A percentile compares a stretch with the other conserved stretches of the same genome.
These are phyloP conservation scores for Nannospalax galili DNA, from an alignment of 2,113 vertebrate species.

Conservation along the genomic window DNA sequence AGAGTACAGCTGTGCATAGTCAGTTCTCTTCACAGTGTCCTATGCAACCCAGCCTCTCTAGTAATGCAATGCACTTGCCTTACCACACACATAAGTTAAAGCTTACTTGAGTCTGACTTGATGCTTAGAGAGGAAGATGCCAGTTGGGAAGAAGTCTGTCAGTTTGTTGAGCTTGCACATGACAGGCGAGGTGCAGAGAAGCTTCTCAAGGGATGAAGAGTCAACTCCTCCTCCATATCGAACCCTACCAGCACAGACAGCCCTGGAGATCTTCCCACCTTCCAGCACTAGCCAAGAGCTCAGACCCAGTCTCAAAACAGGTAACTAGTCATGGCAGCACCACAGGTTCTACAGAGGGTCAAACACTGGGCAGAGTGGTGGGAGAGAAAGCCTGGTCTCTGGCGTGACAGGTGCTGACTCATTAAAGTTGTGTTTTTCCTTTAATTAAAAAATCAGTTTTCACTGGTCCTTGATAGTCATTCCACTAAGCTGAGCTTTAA, in stretches of 20 bases:
- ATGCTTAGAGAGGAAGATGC: constrained; percentile 98
- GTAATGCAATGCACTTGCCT: constrained; percentile 81
- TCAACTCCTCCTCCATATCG: constrained; percentile 93
- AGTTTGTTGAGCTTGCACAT: constrained; percentile 92
- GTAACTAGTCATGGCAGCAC: constrained; percentile 86
- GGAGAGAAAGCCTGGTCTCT: constrained; percentile 72
- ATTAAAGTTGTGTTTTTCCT: constrained; percentile 66
- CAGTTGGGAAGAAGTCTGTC: constrained; percentile 94
- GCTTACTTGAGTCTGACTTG: constrained; percentile 95
- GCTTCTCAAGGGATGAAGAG: constrained; percentile 94
- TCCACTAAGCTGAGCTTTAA: constrained; percentile 71
- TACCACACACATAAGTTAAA: constrained; percentile 78
- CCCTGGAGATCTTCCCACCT: constrained; percentile 88
- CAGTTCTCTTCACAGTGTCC: constrained; percentile 60
- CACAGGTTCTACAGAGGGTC: constrained; percentile 74
- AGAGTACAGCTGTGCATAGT: constrained; percentile 20
- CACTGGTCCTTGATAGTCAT: constrained; percentile 72
- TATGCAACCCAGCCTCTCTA: constrained; percentile 63
- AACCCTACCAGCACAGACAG: constrained; percentile 91
- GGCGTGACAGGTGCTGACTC: constrained; percentile 71
- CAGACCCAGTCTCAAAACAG: constrained; percentile 94
- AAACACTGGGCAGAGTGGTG: constrained; percentile 73
- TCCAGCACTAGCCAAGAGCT: constrained; percentile 89
- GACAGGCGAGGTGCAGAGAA: constrained; percentile 91
- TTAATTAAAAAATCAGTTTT: constrained; percentile 76